Percentiles rank a stretch among this genome's conserved stretches.
These are phyloP conservation scores for Odontamblyopus lacepedii DNA, from an alignment of 2,797 vertebrate genomes.

Conservation along the genomic window DNA sequence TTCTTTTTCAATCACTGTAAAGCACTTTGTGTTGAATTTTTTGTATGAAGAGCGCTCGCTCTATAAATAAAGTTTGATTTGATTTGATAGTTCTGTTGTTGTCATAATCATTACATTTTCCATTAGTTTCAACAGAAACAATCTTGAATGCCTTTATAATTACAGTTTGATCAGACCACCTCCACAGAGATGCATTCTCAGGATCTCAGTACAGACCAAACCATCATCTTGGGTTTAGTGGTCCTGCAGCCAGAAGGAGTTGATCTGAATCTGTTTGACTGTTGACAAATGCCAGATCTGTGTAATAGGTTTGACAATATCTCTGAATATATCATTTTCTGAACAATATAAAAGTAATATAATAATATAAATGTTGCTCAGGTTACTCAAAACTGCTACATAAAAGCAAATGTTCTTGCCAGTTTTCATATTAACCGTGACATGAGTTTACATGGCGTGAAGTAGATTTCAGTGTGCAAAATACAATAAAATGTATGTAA, in stretches of 20 bases:
- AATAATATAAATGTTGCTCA: slow-evolving; percentile 9
- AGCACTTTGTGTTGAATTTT: too few relatives aligned
- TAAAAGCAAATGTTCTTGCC: not conserved
- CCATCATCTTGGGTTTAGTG: not conserved
- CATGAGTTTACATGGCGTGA: too few relatives aligned
- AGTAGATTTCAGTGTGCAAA: too few relatives aligned
- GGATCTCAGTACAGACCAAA: slow-evolving; percentile 25
- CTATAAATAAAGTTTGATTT: too few relatives aligned
- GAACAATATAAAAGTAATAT: not conserved
- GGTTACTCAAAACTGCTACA: slow-evolving; percentile 1
- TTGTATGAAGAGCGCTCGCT: too few relatives aligned
- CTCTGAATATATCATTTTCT: fast-evolving
- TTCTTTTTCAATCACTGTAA: too few relatives aligned
- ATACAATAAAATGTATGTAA: too few relatives aligned
- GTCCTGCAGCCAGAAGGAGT: not conserved
- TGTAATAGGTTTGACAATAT: not conserved
- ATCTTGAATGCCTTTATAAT: fast-evolving
- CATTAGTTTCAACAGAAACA: fast-evolving
- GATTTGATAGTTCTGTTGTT: fast-evolving
- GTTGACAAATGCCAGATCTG: slow-evolving; percentile 28
- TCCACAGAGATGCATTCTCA: fast-evolving
- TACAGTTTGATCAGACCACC: not conserved
- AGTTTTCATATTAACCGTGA: too few relatives aligned
- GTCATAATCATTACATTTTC: not conserved
- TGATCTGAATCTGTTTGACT: not conserved